Conservation (phyloP, 2,797 vertebrate genomes). For the Mus spretus region DNA sequence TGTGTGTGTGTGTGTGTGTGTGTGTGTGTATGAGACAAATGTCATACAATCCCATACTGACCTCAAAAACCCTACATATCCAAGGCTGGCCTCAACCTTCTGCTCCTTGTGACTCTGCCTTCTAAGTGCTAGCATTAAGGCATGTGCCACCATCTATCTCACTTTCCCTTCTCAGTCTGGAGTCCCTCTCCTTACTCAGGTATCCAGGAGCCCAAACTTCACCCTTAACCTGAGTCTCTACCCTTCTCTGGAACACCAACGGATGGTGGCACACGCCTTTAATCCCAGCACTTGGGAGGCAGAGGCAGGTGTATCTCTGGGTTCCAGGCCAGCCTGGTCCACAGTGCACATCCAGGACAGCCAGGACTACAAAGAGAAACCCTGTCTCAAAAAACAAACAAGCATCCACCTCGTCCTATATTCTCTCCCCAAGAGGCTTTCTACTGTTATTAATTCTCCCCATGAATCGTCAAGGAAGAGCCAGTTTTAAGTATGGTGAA, state of each 20-base stretch:
- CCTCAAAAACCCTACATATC: background rate
- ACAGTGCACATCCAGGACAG: background rate
- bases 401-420: background rate
- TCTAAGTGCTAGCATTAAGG: background rate
- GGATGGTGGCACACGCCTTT: background rate
- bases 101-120: background rate
- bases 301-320: background rate
- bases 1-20: background rate
- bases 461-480: background rate
- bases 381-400: background rate
- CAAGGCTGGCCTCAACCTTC: background rate
- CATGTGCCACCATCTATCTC: background rate
- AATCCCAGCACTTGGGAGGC: background rate
- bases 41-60: background rate
- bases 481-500: background rate
- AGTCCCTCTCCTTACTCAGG: background rate
- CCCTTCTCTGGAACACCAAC: background rate
- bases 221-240: background rate
- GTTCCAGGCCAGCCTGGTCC: background rate
- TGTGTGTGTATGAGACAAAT: background rate
- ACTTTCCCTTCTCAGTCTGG: background rate
- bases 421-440: background rate
- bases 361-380: background rate
- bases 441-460: background rate
- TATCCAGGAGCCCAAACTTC: background rate